A percentile compares a stretch with the other conserved stretches of the same genome.
These are phyloP conservation scores for Latrodectus elegans DNA, from an alignment of 2,888 invertebrate genomes.

Conservation along the genomic window DNA sequence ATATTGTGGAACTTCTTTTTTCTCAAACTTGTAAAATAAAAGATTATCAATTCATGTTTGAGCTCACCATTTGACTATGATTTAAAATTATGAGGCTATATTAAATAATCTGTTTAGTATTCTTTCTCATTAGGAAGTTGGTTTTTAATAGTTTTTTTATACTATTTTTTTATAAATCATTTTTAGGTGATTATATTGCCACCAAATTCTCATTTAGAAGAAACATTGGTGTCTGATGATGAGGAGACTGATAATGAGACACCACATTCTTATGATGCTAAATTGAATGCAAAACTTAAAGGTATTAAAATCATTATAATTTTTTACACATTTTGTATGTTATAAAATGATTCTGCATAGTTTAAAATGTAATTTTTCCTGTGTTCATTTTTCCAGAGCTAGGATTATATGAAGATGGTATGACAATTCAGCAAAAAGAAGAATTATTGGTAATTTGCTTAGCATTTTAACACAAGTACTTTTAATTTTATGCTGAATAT, in stretches of 20 bases:
- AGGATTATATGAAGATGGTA: slow-evolving; percentile 45
- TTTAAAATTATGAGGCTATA: not conserved
- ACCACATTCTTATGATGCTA: slow-evolving; percentile 14
- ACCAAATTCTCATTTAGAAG: slow-evolving; percentile 34
- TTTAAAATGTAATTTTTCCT: not conserved
- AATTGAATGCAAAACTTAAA: slow-evolving; percentile 39
- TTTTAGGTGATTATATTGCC: slow-evolving; percentile 32
- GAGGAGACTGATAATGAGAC: not conserved
- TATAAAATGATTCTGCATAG: not conserved
- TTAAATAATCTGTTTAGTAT: not conserved
- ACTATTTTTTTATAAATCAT: not conserved
- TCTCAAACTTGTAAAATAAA: not conserved
- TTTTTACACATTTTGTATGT: not conserved
- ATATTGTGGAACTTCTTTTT: not conserved
- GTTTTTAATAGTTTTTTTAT: not conserved
- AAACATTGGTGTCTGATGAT: slow-evolving; percentile 37
- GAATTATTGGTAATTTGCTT: slow-evolving; percentile 33
- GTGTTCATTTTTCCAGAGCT: slow-evolving; percentile 20
- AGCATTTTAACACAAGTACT: too few relatives aligned
- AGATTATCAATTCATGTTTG: not conserved
- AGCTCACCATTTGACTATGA: too few relatives aligned
- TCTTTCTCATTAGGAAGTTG: not conserved
- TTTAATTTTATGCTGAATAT: too few relatives aligned
- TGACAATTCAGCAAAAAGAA: slow-evolving; percentile 56
- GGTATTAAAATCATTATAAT: slow-evolving; percentile 1